These are phyloP conservation scores for Pomatostomus ruficeps DNA, from an alignment of 2,113 vertebrate genomes.

Conservation along the genomic window DNA sequence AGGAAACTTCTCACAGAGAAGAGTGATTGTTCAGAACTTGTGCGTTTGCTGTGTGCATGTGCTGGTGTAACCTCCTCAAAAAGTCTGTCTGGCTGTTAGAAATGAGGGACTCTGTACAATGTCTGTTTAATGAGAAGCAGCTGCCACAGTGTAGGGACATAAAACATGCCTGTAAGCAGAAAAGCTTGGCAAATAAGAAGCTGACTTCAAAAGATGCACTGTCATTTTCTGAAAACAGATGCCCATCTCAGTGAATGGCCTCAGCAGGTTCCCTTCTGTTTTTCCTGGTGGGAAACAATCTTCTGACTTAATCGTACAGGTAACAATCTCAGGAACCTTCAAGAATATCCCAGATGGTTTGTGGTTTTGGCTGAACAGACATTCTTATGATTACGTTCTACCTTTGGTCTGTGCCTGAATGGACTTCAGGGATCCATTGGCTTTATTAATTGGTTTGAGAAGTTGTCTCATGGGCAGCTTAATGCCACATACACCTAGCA, in stretches of 20 bases:
- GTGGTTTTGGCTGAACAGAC: not conserved
- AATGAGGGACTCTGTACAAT: not conserved
- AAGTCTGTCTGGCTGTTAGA: conserved; percentile 37
- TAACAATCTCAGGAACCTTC: not conserved
- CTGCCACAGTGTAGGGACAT: not conserved
- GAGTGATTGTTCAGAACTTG: conserved; percentile 22
- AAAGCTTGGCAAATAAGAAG: conserved; percentile 6
- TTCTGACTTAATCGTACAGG: not conserved
- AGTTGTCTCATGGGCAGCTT: not conserved
- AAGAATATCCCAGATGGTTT: not conserved
- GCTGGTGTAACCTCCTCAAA: not conserved
- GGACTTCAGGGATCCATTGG: not conserved
- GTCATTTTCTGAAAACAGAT: conserved; percentile 10
- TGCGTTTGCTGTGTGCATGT: not conserved
- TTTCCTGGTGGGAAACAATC: not conserved
- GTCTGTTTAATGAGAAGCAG: conserved; percentile 11
- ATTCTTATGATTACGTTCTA: not conserved
- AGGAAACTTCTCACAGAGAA: conserved; percentile 29
- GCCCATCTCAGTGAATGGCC: not conserved
- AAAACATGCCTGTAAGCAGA: conserved; percentile 24
- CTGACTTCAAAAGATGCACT: not conserved
- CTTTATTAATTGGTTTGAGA: not conserved
- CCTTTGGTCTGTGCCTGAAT: not conserved
- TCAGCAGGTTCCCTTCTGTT: not conserved
- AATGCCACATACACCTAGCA: not conserved